phyloP scores from a whole-genome alignment of 2,113 vertebrate genomes.

The Eleginops maclovinus region DNA sequence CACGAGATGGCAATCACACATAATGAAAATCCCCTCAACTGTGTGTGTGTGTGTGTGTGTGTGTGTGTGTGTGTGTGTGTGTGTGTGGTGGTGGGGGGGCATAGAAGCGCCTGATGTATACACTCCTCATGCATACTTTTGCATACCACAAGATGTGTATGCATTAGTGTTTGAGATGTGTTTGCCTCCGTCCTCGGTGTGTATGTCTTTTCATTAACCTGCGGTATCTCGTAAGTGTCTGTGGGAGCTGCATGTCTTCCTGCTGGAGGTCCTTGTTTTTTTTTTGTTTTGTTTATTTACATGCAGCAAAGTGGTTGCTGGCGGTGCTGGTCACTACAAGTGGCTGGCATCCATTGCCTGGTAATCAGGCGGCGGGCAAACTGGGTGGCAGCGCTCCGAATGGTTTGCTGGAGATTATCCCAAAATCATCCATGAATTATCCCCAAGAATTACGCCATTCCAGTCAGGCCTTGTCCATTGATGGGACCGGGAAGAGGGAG shows the following conservation, averaged over 20 bases:
- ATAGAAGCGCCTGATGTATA: constrained; percentile 12
- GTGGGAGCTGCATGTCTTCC: constrained; percentile 43
- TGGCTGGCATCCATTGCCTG: constrained; percentile 76
- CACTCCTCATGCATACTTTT: constrained; percentile 37
- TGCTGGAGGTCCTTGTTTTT: constrained; percentile 47
- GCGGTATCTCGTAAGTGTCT: constrained; percentile 31
- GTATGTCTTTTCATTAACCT: constrained; percentile 23
- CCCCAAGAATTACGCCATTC: constrained; percentile 78
- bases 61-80: constrained; percentile 9
- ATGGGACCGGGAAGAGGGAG: constrained; percentile 64
- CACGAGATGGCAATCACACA: constrained; percentile 81
- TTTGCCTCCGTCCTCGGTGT: constrained; percentile 1
- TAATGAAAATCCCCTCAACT: constrained; percentile 43
- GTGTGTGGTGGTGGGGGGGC: not conserved
- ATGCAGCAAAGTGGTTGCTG: constrained; percentile 76
- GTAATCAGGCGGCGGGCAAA: constrained; percentile 81
- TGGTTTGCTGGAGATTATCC: constrained; percentile 83
- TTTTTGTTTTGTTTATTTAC: constrained; percentile 72
- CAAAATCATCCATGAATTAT: constrained; percentile 84
- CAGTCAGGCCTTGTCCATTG: constrained; percentile 75
- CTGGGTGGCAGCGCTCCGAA: constrained; percentile 78
- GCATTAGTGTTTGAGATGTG: constrained; percentile 13
- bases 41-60: constrained; percentile 15
- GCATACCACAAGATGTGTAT: constrained; percentile 31
- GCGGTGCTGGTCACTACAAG: constrained; percentile 79